phyloP scores from a whole-genome alignment of 2,113 vertebrate genomes.

The Brienomyrus longianalis region DNA sequence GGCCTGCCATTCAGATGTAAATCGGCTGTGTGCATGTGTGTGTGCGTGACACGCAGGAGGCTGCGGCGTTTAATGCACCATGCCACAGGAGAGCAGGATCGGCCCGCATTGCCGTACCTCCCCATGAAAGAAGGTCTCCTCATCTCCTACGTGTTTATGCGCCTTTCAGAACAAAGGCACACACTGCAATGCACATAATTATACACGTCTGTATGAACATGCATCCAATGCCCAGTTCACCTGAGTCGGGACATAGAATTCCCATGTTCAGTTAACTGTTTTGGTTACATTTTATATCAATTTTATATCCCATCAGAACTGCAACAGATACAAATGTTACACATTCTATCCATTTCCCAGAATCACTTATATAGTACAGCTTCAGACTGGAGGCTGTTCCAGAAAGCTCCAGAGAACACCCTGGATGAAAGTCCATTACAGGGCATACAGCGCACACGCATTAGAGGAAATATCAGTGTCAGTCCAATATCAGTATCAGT shows the following conservation, averaged over 20 bases:
- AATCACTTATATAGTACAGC: not conserved
- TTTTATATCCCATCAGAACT: not conserved
- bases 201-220: constrained; percentile 3
- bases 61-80: constrained; percentile 20
- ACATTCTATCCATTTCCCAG: not conserved
- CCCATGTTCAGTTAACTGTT: not conserved
- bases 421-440: not conserved
- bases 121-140: constrained; percentile 2
- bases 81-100: constrained; percentile 34
- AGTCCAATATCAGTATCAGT: not conserved
- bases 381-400: not conserved
- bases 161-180: not conserved
- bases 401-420: not conserved
- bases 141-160: not conserved
- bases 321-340: not conserved
- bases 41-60: constrained; percentile 29
- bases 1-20: constrained; percentile 68
- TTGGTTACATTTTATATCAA: not conserved
- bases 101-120: constrained; percentile 40
- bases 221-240: not conserved
- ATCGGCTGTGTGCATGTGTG: constrained; percentile 41
- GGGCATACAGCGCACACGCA: not conserved
- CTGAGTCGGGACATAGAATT: not conserved
- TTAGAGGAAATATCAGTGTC: not conserved
- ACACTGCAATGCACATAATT: not conserved